A percentile compares a stretch with the other conserved stretches of the same genome.
phyloP scores from a whole-genome alignment of 2,797 vertebrate genomes.

The Sebastiscus albofasciatus region DNA sequence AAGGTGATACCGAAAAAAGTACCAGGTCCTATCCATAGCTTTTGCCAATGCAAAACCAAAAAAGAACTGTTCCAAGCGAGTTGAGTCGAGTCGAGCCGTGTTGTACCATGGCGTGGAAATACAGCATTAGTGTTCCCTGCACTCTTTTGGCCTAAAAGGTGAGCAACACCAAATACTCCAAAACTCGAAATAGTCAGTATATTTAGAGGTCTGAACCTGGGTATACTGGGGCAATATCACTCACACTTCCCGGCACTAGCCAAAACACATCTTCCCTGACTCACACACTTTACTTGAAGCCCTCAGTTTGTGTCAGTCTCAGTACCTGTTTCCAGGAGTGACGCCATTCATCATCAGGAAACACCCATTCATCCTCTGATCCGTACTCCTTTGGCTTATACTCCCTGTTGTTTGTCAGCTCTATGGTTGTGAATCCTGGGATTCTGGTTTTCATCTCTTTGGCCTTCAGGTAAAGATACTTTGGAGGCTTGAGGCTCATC shows the following conservation, averaged over 20 bases:
- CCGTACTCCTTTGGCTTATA: conserved; percentile 15
- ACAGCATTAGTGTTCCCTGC: neutral
- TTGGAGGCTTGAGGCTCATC: conserved; percentile 74
- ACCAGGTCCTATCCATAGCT: neutral
- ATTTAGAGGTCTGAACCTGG: neutral
- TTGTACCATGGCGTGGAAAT: neutral
- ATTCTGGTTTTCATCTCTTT: conserved; percentile 32
- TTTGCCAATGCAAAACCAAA: neutral
- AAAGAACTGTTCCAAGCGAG: neutral
- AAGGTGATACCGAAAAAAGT: no score
- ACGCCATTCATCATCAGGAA: conserved; percentile 46
- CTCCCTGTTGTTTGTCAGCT: conserved; percentile 3
- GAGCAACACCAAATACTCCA: neutral
- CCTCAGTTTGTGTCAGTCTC: neutral
- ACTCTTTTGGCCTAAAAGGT: neutral
- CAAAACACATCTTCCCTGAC: neutral
- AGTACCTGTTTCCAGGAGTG: conserved; percentile 72
- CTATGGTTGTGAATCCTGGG: conserved; percentile 32
- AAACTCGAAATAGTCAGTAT: neutral
- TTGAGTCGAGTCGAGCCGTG: neutral
- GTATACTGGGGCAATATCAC: neutral
- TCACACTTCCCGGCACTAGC: neutral
- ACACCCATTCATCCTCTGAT: neutral
- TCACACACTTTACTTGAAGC: neutral
- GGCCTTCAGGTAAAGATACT: conserved; percentile 61